Evolutionary conservation across 64 coral and sea anemone genomes (phyloP).

Genomic region (Porites lutea): DNA sequence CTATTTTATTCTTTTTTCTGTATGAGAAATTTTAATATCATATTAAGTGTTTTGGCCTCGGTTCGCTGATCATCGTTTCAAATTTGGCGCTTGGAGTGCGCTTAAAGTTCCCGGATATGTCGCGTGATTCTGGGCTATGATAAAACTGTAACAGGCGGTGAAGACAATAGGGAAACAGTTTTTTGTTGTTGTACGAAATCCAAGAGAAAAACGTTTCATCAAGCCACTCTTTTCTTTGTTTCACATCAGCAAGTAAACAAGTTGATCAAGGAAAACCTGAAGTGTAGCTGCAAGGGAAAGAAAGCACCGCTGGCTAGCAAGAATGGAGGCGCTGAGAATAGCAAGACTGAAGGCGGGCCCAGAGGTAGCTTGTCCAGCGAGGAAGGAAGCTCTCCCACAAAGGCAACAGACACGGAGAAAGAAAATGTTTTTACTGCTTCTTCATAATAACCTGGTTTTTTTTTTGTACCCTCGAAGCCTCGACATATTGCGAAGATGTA

Average conservation of each 20-base stretch:
- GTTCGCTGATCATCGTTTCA: too few relatives aligned
- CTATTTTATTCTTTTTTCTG: too few relatives aligned
- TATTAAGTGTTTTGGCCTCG: too few relatives aligned
- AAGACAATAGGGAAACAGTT: too few relatives aligned
- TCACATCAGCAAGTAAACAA: slow-evolving; percentile 45
- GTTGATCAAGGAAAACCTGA: slow-evolving; percentile 41
- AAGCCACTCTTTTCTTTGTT: not conserved
- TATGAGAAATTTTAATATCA: too few relatives aligned
- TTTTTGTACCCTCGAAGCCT: not conserved
- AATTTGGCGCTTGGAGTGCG: too few relatives aligned
- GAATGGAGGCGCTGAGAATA: slow-evolving; percentile 8
- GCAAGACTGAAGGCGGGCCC: not conserved
- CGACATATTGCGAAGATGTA: too few relatives aligned
- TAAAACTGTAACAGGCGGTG: too few relatives aligned
- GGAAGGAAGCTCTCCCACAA: not conserved
- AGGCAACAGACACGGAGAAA: slow-evolving; percentile 1
- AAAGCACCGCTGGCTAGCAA: slow-evolving; percentile 32
- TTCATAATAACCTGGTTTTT: not conserved
- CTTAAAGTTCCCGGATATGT: too few relatives aligned
- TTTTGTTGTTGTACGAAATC: too few relatives aligned
- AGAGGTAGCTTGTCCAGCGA: slow-evolving; percentile 37
- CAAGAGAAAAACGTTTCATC: not conserved
- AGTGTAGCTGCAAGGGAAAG: slow-evolving; percentile 51
- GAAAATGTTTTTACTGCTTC: slow-evolving; percentile 59
- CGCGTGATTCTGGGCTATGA: too few relatives aligned